Evolutionary conservation across 1,140 invertebrate species (phyloP), one percentile per base, ranked within the genome.

Genomic region (Cataglyphis hispanica): DNA sequence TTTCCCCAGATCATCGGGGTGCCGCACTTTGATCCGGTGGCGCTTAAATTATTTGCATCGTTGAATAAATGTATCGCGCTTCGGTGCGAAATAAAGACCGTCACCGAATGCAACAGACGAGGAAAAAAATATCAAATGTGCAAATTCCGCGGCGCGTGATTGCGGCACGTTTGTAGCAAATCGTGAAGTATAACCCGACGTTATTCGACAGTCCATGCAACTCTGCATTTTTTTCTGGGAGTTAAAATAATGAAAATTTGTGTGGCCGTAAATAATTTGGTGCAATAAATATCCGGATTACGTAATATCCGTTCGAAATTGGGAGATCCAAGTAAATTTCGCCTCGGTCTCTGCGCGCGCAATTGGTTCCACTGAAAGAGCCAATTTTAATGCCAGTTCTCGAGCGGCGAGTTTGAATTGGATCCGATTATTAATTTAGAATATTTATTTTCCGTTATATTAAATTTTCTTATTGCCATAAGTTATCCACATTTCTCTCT

Each of bases 211-310:
- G 8, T 8, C 13, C 43, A 3, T 46, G 31, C 19, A 31, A 46
- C 46, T 19, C 1, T 25, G 16, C 27, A 2, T 43, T 56, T 58
- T 25, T n/a, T 13, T 27, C 22, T 7, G 7, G 8, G 60, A 46
- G 13, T 46, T 60, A 16, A 46, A 83, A 43, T 83, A 56, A 70
- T 27, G 66, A 58, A 72, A 83, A 61, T 83, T 67, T 22, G 46
- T 56, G 22, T 19, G 27, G 25, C 16, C 67, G 67, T 83, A 72
- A 83, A 83, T 74, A 72, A 83, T 74, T 60, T 34, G 10, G 40
- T 10, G 40, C 10, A 11, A 43, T 11, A 43, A 43, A 43, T 43
- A 43, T 43, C 40, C 22, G 5, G 22, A 13, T 16, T 13, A 7
- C 37, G 67, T 56, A 69, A 80, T 80, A 80, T 40, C 25, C 13